Base-by-base conservation (phyloP, 2,113 vertebrate genomes). In the Calidris pugnax region DNA sequence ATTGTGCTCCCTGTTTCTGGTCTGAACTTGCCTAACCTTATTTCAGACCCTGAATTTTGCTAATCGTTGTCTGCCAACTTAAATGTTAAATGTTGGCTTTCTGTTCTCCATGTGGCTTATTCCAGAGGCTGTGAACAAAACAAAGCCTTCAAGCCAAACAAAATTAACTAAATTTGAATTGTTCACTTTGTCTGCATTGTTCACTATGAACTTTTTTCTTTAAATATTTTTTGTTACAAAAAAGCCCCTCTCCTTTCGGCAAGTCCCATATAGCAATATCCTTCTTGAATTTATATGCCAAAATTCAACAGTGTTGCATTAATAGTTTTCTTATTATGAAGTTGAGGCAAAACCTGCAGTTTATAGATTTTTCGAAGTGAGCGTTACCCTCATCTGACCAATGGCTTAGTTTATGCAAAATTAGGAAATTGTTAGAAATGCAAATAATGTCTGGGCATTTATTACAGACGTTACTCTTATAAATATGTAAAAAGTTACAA, bases 31-130 rank as follows among this genome's bases (percentile, higher is more conserved):
- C n/a, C 67, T 55, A 67, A 5, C 12, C 8, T 85, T 63, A 30
- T 79, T 92, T 88, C 82, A 80, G 89, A 84, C 68, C 47, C 32
- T 84, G 75, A 68, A 55, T 84, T 92, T 89, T 91, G 33, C 43
- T 76, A 68, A 75, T 93, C 0, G 0, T 76, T 89, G 33, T 50
- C 37, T 91, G 57, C 66, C 48, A 92, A 56, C 33, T 47, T 43
- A 82, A 51, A 47, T 82, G 62, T 47, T 43, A 82, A 51, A 47
- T 82, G 67, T 53, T 83, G 82, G 66, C 28, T 73, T 78, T 96
- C 37, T 79, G 20, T 75, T 85, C 8, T 37, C 21, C 27, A 21
- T 66, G 57, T 79, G 43, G 27, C 30, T 91, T 90, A 56, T 79
- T 83, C 33, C 0, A 7, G 23, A 87, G 62, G 41, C 57, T 48